Evolutionary conservation across 2,888 invertebrate species (phyloP).

Genomic region (Drosophila pseudotakahashii): DNA sequence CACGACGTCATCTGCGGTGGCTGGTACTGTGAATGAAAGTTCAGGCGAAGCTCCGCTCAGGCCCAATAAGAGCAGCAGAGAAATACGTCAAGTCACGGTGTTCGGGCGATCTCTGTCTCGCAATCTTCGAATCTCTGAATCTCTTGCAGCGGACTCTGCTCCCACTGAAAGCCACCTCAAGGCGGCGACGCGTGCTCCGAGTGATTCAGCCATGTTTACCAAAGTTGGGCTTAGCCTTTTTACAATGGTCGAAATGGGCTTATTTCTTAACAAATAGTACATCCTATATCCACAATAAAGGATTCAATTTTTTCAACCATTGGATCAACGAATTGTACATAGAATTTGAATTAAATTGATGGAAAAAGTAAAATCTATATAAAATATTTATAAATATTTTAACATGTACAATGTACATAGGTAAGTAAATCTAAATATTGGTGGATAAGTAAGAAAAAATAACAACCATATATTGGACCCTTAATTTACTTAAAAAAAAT

Average conservation of each 20-base stretch:
- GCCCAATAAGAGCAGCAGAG: conserved; percentile 50
- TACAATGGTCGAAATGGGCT: conserved; percentile 6
- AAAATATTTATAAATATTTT: no score
- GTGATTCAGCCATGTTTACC: conserved; percentile 52
- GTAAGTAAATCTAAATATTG: no score
- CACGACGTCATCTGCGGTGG: conserved; percentile 70
- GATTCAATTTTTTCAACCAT: no score
- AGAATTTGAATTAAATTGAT: no score
- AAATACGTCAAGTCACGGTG: conserved; percentile 60
- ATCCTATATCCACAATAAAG: no score
- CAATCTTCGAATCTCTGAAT: conserved; percentile 11
- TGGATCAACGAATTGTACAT: no score
- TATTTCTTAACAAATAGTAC: neutral
- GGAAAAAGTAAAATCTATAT: no score
- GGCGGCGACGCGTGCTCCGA: conserved; percentile 60
- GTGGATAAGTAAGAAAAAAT: no score
- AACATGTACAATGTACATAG: no score
- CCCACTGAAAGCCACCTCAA: conserved; percentile 17
- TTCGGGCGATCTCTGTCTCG: conserved; percentile 17
- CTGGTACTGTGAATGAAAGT: conserved; percentile 68
- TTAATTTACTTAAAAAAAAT: no score
- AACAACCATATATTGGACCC: no score
- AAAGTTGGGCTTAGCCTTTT: conserved; percentile 1
- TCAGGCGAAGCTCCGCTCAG: conserved; percentile 35
- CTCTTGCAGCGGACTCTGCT: conserved; percentile 26